phyloP scores from a whole-genome alignment of 2,797 vertebrate species.

The Nyctibius grandis region DNA sequence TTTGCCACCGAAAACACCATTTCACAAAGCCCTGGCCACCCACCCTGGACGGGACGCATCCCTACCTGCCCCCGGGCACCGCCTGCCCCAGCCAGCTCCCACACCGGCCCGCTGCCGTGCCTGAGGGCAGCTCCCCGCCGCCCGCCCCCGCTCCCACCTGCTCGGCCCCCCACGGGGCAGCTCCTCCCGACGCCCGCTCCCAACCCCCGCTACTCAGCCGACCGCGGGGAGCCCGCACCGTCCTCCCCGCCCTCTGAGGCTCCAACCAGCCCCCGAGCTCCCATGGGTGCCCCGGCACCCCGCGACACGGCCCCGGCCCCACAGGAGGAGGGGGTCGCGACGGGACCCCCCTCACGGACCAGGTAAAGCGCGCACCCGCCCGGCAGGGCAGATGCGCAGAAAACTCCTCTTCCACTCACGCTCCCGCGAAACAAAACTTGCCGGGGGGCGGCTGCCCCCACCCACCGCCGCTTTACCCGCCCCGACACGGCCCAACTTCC shows the following conservation, averaged over 20 bases:
- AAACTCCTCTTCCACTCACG: background rate
- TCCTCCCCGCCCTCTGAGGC: background rate
- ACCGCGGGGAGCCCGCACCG: background rate
- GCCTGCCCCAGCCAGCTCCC: background rate
- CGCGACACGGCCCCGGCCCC: background rate
- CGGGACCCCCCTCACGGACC: too few species aligned
- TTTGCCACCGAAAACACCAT: background rate
- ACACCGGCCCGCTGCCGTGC: background rate
- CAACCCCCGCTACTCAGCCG: background rate
- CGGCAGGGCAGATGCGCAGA: background rate
- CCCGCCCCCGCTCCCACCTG: background rate
- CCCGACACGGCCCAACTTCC: background rate
- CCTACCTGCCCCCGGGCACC: background rate
- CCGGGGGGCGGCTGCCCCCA: background rate
- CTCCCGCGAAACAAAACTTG: background rate
- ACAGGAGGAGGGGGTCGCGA: background rate
- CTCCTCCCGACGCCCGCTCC: background rate
- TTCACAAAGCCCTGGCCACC: rapidly evolving
- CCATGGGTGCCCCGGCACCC: background rate
- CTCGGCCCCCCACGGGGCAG: background rate
- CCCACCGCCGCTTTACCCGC: background rate
- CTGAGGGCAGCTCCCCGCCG: background rate
- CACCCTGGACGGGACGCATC: background rate
- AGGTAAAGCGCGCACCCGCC: background rate
- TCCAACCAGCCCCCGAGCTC: background rate